Percentiles rank a stretch among this genome's conserved stretches.
Conservation (phyloP, 2,888 invertebrate species). For the Diaprepes abbreviatus region DNA sequence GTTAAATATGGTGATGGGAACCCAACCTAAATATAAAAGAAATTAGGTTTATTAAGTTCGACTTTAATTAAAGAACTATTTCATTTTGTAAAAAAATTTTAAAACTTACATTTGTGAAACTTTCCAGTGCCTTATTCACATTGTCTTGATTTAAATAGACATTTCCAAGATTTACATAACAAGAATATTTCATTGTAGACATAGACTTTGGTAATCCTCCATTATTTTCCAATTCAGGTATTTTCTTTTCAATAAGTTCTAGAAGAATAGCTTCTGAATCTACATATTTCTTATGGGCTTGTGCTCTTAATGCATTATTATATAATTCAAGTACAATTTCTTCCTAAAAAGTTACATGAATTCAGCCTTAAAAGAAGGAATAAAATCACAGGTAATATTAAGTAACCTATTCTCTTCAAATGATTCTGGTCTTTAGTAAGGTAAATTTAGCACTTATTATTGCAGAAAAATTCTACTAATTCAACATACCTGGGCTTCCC, state of each 20-base stretch:
- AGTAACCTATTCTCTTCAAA: too few relatives aligned
- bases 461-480: too few relatives aligned
- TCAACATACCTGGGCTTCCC: conserved; percentile 72
- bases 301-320: conserved; percentile 80
- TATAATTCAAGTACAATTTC: conserved; percentile 86
- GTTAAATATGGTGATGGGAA: too few relatives aligned
- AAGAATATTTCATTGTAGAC: conserved; percentile 85
- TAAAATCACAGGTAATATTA: too few relatives aligned
- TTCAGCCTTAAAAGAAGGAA: too few relatives aligned
- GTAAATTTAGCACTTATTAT: too few relatives aligned
- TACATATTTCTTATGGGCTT: conserved; percentile 75
- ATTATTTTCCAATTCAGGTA: conserved; percentile 69
- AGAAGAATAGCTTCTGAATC: conserved; percentile 79
- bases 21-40: too few relatives aligned
- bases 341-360: too few relatives aligned
- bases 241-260: conserved; percentile 75
- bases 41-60: too few relatives aligned
- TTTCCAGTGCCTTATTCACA: conserved; percentile 76
- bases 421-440: too few relatives aligned
- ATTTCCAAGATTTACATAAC: conserved; percentile 84
- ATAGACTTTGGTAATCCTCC: conserved; percentile 73
- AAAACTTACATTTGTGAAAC: conserved; percentile 73
- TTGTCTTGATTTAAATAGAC: conserved; percentile 75
- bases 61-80: too few relatives aligned
- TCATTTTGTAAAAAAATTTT: too few relatives aligned